Conservation (phyloP, 2,888 invertebrate genomes). For the Panzeria rudis region DNA sequence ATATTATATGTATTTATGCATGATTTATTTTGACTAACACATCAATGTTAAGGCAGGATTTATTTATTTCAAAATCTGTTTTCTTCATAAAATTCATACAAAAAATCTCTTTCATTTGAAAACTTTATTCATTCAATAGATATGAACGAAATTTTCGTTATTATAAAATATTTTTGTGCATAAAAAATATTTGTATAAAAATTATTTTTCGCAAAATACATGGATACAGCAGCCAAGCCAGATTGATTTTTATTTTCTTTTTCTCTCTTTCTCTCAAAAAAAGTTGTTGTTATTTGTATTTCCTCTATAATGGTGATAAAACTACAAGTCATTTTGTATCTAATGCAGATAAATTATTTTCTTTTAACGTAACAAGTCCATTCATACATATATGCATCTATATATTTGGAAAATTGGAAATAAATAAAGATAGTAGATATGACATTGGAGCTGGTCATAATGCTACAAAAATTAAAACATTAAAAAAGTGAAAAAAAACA, state of each 20-base stretch:
- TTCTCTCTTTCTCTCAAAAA: not conserved
- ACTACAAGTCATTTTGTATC: not conserved
- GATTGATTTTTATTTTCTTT: not conserved
- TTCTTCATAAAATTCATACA: not conserved
- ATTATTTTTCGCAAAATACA: not conserved
- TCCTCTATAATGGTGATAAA: not conserved
- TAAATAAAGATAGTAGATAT: not conserved
- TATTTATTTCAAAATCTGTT: not conserved
- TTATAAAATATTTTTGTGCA: not conserved
- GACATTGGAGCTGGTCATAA: not conserved
- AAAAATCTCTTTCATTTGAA: not conserved
- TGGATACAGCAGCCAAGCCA: not conserved
- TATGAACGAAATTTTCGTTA: too few species aligned
- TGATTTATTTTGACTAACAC: not conserved
- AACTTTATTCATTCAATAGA: not conserved
- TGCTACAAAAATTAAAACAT: not conserved
- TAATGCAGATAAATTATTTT: slow-evolving; percentile 2
- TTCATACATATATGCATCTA: not conserved
- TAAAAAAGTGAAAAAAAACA: not conserved
- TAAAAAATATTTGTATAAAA: not conserved
- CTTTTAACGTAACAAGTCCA: not conserved
- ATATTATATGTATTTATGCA: too few species aligned
- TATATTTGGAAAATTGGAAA: not conserved
- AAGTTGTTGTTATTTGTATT: not conserved
- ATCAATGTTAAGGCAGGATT: not conserved